These are phyloP conservation scores for Florisuga fusca DNA, from an alignment of 2,797 vertebrate species.

Conservation along the genomic window DNA sequence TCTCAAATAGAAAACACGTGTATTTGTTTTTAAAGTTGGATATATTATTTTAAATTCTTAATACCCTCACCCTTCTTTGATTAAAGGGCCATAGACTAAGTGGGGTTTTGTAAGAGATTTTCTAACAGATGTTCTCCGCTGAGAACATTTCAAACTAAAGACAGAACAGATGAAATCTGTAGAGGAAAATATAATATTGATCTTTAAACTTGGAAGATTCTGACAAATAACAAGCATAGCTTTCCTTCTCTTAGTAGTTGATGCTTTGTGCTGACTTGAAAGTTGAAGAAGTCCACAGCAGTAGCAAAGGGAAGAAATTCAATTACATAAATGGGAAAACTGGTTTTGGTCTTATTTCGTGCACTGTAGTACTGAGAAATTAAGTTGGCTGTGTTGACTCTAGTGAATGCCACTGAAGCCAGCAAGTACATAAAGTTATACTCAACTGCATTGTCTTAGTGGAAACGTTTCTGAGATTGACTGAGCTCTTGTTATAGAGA, in stretches of 20 bases:
- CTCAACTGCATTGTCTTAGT: not conserved
- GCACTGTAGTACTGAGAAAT: not conserved
- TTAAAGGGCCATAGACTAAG: conserved; percentile 72
- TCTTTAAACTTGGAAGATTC: conserved; percentile 11
- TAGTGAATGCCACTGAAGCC: not conserved
- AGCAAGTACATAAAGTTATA: not conserved
- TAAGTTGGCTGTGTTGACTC: not conserved
- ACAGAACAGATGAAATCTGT: conserved; percentile 45
- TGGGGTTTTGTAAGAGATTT: conserved; percentile 73
- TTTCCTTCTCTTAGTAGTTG: not conserved
- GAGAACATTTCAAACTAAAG: conserved; percentile 63
- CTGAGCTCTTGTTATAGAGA: not conserved
- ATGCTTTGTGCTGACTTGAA: not conserved
- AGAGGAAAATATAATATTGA: conserved; percentile 51
- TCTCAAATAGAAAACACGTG: conserved; percentile 74
- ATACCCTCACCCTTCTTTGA: conserved; percentile 73
- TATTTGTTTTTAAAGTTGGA: conserved; percentile 69
- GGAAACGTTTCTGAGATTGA: not conserved
- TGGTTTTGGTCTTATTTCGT: not conserved
- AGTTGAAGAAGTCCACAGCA: not conserved
- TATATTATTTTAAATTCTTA: conserved; percentile 73
- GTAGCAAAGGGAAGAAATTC: not conserved
- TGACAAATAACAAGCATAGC: not conserved
- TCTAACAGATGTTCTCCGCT: conserved; percentile 65
- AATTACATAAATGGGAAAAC: not conserved